Percentiles rank a stretch among this genome's conserved stretches.
phyloP scores from a whole-genome alignment of 1,140 invertebrate genomes.

The Cydia strobilella region DNA sequence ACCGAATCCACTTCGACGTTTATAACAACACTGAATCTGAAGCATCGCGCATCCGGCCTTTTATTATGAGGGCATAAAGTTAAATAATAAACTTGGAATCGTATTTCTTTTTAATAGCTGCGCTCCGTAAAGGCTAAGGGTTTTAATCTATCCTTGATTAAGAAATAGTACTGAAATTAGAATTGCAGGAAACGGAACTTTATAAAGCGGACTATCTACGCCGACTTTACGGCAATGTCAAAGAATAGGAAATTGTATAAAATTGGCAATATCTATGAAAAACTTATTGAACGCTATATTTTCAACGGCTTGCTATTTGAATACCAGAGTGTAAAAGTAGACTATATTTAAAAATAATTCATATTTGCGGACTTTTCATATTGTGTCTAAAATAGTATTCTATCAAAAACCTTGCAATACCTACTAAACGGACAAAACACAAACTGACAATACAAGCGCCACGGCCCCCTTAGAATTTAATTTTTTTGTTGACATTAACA shows the following conservation, averaged over 20 bases:
- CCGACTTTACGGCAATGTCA: background rate
- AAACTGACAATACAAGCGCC: constrained; percentile 13
- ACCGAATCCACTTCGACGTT: constrained; percentile 11
- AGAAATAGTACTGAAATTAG: background rate
- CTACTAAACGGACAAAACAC: constrained; percentile 9
- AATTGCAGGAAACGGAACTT: constrained; percentile 13
- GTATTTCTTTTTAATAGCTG: background rate
- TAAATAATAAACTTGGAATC: background rate
- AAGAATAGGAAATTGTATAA: background rate
- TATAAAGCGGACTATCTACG: background rate
- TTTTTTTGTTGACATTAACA: constrained; percentile 50
- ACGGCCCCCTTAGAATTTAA: constrained; percentile 40
- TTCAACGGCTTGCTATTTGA: no score
- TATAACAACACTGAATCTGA: background rate
- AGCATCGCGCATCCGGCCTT: background rate
- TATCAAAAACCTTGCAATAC: background rate
- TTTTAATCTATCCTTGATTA: constrained; percentile 13
- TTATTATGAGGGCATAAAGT: constrained; percentile 20
- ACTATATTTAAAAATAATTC: no score
- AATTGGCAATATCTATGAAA: background rate
- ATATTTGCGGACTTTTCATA: no score
- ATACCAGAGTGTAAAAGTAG: no score
- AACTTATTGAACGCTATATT: background rate
- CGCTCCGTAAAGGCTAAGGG: background rate
- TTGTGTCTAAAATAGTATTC: background rate